phyloP scores from a whole-genome alignment of 1,140 invertebrate species.

The Drosophila tani region DNA sequence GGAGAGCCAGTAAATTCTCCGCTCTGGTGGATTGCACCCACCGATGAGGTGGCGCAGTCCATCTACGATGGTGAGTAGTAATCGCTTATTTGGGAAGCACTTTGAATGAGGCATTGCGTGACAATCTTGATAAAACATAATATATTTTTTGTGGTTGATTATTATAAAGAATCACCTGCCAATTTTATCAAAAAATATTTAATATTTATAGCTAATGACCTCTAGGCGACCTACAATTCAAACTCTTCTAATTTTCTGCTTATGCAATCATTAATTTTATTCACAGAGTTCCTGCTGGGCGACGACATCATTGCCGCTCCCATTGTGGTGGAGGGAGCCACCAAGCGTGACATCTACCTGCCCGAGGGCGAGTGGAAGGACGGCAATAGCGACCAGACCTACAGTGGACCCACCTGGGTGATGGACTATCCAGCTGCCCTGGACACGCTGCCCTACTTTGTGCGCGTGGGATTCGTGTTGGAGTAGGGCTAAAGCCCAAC shows the following conservation, averaged over 20 bases:
- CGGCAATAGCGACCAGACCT: constrained; percentile 84
- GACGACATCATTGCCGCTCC: constrained; percentile 94
- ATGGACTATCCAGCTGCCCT: constrained; percentile 89
- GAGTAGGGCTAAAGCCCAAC: constrained; percentile 11
- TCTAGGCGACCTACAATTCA: no score
- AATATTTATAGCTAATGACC: background rate
- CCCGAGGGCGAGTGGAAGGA: constrained; percentile 90
- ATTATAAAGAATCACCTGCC: background rate
- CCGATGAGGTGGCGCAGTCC: constrained; percentile 87
- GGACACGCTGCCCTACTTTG: constrained; percentile 89
- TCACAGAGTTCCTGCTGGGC: constrained; percentile 92
- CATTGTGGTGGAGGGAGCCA: constrained; percentile 89
- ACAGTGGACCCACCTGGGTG: constrained; percentile 88
- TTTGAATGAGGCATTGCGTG: background rate
- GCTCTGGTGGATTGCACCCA: constrained; percentile 95
- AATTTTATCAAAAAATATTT: background rate
- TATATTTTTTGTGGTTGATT: no score
- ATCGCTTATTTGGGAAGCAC: background rate
- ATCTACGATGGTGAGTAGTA: constrained; percentile 88
- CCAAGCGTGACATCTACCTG: constrained; percentile 90
- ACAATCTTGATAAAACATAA: background rate
- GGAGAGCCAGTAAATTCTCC: constrained; percentile 94
- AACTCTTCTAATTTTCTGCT: no score
- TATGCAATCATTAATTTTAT: no score
- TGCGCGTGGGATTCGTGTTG: constrained; percentile 62